Evolutionary conservation across 2,113 vertebrate species (phyloP), one percentile per base, ranked within the genome.

Genomic region (Parotia lawesii): DNA sequence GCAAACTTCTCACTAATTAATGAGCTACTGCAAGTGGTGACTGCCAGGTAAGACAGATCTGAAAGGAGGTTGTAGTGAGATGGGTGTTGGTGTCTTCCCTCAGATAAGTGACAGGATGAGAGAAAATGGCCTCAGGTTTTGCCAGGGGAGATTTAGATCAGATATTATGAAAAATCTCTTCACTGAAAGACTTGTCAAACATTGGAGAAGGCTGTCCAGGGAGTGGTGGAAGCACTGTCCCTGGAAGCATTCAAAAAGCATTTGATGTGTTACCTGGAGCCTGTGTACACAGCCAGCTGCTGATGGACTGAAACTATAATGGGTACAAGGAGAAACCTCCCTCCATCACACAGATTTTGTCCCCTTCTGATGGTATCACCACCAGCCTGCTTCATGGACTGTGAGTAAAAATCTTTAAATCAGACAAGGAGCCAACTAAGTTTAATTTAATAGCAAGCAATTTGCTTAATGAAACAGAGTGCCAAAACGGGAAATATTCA

Each of bases 381-480:
- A 29, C 20, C 61, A 67, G 33, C 35, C 27, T 44, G 31, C n/a
- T 51, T 60, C 45, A 72, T 4, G 19, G 53, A 25, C 42, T 48
- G 5, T 29, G 38, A 37, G n/a, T n/a, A 45, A 93, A 93, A 81
- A 74, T 17, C 28, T 33, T 62, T 66, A 48, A 86, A 66, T 76
- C n/a, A 38, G 22, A 53, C 40, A 56, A 58, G 18, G 23, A 85
- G 12, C 2, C 35, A 50, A 27, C 21, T 50, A n/a, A 72, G 10
- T 45, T 75, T 82, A 57, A 79, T 79, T 85, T 57, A 87, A 45
- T 19, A 87, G 27, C 10, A 61, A 85, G n/a, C 35, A 69, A 60
- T 75, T 82, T 75, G 27, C 60, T 57, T 82, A 69, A 91, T 85
- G 47, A 91, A 91, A 69, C 9, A 27, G n/a, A 47, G 56, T 91